phyloP scores from a whole-genome alignment of 2,888 invertebrate genomes.

The Metellina segmentata region DNA sequence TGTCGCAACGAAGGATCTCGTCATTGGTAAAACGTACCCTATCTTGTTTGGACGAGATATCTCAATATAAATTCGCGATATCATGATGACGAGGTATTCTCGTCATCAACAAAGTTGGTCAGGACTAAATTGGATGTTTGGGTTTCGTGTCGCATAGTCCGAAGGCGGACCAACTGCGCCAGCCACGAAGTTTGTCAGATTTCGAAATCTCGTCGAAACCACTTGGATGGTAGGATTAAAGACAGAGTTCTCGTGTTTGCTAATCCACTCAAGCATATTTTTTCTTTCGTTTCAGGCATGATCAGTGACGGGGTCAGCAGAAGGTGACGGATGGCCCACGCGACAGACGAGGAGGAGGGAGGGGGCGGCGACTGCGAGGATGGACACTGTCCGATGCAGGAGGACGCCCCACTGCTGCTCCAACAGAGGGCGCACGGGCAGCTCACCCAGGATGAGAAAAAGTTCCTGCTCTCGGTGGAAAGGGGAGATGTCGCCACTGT shows the following conservation, averaged over 20 bases:
- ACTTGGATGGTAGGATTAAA: not conserved
- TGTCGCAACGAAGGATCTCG: too few relatives aligned
- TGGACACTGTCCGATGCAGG: conserved; percentile 39
- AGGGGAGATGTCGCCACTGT: conserved; percentile 83
- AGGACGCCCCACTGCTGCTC: conserved; percentile 50
- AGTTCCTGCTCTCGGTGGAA: conserved; percentile 83
- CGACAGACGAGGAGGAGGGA: conserved; percentile 63
- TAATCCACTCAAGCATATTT: too few relatives aligned
- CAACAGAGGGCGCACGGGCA: conserved; percentile 61
- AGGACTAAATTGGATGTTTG: too few relatives aligned
- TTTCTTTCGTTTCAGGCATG: conserved; percentile 14
- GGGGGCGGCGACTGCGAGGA: conserved; percentile 43
- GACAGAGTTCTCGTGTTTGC: not conserved
- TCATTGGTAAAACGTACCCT: too few relatives aligned
- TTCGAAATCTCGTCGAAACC: too few relatives aligned
- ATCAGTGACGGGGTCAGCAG: conserved; percentile 1
- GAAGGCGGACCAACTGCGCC: too few relatives aligned
- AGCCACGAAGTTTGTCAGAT: too few relatives aligned
- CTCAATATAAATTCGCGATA: too few relatives aligned
- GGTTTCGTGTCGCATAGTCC: too few relatives aligned
- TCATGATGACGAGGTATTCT: not conserved
- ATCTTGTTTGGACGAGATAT: too few relatives aligned
- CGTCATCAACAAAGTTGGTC: too few relatives aligned
- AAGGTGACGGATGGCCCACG: conserved; percentile 35
- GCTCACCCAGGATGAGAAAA: conserved; percentile 83